Conservation (phyloP, 2,888 invertebrate species). For the Zootermopsis nevadensis region DNA sequence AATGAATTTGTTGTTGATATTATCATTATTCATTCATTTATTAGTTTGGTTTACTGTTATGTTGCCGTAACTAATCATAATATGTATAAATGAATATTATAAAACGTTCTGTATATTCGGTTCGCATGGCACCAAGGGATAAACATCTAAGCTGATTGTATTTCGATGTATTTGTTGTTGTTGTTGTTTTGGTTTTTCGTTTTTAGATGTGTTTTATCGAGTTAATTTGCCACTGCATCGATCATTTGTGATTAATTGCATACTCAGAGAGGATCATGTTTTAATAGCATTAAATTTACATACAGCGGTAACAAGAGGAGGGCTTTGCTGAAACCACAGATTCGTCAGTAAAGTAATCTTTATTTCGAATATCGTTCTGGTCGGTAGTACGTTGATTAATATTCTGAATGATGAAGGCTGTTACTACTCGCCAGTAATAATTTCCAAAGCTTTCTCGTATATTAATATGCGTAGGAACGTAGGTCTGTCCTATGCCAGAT, state of each 20-base stretch:
- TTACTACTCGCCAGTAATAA: too few relatives aligned
- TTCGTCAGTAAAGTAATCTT: not conserved
- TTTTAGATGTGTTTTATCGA: not conserved
- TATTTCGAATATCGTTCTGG: too few relatives aligned
- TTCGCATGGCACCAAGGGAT: not conserved
- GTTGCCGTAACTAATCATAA: constrained; percentile 30
- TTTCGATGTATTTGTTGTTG: not conserved
- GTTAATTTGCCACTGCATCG: constrained; percentile 15
- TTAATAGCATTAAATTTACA: not conserved
- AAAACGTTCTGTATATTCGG: not conserved
- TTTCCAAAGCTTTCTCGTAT: too few relatives aligned
- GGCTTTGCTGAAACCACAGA: not conserved
- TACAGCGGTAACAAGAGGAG: not conserved
- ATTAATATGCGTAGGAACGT: too few relatives aligned
- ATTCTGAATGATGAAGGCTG: too few relatives aligned
- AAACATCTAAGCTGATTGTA: constrained; percentile 17
- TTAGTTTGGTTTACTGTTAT: constrained; percentile 25
- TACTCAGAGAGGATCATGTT: constrained; percentile 17
- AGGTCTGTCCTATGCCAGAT: too few relatives aligned
- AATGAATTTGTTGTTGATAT: constrained; percentile 33
- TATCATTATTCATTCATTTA: constrained; percentile 28
- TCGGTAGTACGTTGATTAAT: too few relatives aligned
- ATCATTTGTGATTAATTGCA: constrained; percentile 10
- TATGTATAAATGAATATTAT: constrained; percentile 6
- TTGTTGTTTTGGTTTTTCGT: constrained; percentile 9